Evolutionary conservation across 2,113 vertebrate genomes (phyloP).

Genomic region (Ellobius talpinus): DNA sequence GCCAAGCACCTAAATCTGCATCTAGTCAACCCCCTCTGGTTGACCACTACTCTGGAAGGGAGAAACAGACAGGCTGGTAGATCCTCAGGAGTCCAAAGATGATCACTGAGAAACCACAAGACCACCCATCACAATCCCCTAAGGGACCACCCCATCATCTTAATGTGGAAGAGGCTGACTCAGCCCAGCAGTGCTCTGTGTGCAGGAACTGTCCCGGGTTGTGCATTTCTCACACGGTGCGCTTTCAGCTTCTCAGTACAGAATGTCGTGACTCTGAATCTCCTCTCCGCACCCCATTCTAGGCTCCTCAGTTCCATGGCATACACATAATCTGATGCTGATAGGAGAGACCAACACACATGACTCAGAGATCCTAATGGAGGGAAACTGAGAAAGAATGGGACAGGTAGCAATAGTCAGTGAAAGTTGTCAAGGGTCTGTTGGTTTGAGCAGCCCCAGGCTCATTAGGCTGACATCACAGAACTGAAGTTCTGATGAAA

Average conservation of each 20-base stretch:
- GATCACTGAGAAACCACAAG: background rate
- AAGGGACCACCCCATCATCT: background rate
- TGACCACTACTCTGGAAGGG: background rate
- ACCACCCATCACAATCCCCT: background rate
- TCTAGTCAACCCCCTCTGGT: rapidly evolving
- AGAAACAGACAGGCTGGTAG: background rate
- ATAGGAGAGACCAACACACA: background rate
- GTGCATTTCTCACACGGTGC: background rate
- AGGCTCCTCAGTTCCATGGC: background rate
- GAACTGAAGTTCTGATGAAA: background rate
- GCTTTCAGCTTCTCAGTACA: background rate
- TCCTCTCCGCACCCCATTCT: background rate
- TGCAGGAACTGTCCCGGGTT: background rate
- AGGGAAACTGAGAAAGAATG: background rate
- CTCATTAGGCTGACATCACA: background rate
- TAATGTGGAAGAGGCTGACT: background rate
- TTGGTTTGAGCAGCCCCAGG: background rate
- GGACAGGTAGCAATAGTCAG: background rate
- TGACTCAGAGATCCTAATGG: background rate
- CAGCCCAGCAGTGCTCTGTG: background rate
- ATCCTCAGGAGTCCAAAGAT: background rate
- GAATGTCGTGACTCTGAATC: background rate
- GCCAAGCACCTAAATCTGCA: background rate
- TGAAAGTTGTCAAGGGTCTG: background rate
- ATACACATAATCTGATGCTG: background rate